phyloP scores from a whole-genome alignment of 1,140 invertebrate genomes.

The Nomia melanderi region DNA sequence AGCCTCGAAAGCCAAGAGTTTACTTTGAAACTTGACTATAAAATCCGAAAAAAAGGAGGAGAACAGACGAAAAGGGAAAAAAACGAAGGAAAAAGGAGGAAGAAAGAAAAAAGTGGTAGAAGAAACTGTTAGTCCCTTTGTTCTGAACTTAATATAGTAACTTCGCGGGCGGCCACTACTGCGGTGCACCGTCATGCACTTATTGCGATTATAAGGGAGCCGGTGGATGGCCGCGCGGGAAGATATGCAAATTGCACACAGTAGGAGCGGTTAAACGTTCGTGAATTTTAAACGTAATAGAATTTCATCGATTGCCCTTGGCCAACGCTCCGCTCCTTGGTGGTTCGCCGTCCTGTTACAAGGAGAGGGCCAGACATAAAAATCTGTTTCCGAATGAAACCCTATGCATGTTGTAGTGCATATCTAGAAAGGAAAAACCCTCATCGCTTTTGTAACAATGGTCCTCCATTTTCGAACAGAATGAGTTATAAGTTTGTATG shows the following conservation, averaged over 20 bases:
- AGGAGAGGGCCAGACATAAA: too few species aligned
- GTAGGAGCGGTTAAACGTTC: slow-evolving; percentile 34
- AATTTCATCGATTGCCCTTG: slow-evolving; percentile 35
- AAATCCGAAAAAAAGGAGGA: not conserved
- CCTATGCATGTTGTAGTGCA: too few species aligned
- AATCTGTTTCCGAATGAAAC: too few species aligned
- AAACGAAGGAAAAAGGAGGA: not conserved
- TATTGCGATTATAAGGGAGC: slow-evolving; percentile 28
- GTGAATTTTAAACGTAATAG: slow-evolving; percentile 49
- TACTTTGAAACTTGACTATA: not conserved
- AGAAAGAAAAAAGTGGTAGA: not conserved
- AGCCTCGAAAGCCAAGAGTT: not conserved
- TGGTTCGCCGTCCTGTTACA: not conserved
- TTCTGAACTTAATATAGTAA: slow-evolving; percentile 9
- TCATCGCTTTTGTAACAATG: too few species aligned
- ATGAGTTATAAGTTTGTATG: too few species aligned
- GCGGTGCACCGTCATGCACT: slow-evolving; percentile 6
- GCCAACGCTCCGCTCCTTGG: not conserved
- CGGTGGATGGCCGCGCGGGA: slow-evolving; percentile 6
- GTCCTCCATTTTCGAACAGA: too few species aligned
- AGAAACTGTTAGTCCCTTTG: slow-evolving; percentile 10
- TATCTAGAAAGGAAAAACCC: too few species aligned
- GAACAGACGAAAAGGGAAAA: not conserved
- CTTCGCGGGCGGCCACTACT: not conserved
- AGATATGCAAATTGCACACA: slow-evolving; percentile 52